A percentile compares a stretch with the other conserved stretches of the same genome.
Conservation (phyloP, 2,888 invertebrate species). For the Heterodera filipjevi region DNA sequence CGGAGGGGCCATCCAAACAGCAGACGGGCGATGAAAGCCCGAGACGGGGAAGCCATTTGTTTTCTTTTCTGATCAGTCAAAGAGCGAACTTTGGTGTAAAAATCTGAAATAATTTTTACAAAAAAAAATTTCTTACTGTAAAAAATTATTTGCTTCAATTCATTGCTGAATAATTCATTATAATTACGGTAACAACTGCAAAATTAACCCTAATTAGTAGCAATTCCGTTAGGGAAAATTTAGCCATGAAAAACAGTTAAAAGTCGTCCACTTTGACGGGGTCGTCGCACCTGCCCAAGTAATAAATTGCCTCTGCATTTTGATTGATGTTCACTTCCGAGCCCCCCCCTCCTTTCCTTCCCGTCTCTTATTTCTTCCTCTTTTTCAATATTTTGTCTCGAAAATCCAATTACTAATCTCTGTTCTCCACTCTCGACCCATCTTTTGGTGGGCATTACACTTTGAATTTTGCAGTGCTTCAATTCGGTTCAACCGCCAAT, state of each 20-base stretch:
- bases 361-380: not conserved
- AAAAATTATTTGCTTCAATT: too few relatives aligned
- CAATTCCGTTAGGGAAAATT: too few relatives aligned
- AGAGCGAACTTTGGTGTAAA: not conserved
- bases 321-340: not conserved
- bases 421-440: not conserved
- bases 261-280: not conserved
- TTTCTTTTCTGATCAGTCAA: too few relatives aligned
- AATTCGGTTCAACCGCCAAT: not conserved
- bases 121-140: too few relatives aligned
- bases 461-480: not conserved
- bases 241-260: too few relatives aligned
- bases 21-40: too few relatives aligned
- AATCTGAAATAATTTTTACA: too few relatives aligned
- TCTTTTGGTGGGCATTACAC: not conserved
- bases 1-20: too few relatives aligned
- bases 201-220: not conserved
- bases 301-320: not conserved
- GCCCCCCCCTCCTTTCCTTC: not conserved
- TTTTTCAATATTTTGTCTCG: not conserved
- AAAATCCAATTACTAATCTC: not conserved
- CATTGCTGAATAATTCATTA: too few relatives aligned
- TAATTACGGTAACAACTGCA: not conserved
- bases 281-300: not conserved
- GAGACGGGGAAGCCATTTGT: too few relatives aligned